Evolutionary conservation across 2,797 vertebrate species (phyloP), one percentile per base, ranked within the genome.

Genomic region (Artibeus jamaicensis): DNA sequence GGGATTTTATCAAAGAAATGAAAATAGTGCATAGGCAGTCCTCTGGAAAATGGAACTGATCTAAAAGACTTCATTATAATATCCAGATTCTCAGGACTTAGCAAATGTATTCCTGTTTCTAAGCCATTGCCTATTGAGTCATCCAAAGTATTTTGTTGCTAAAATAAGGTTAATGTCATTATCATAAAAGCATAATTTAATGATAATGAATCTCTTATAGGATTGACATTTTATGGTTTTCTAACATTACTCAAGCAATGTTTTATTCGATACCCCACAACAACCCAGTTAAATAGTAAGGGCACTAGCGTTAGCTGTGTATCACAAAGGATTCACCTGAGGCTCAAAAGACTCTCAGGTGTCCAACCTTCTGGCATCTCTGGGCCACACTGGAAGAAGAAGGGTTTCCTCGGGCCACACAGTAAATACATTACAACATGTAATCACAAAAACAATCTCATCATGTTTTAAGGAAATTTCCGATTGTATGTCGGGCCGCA

Each of bases 1-100:
- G 89, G 92, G 32, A 92, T 93, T 95, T 77, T 78, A 84, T 88
- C 48, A 82, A 79, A 93, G 73, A 32, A 94, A 94, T n/a, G 22
- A 92, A 94, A 91, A 67, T 5, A 86, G n/a, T 34, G 14, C 44
- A 59, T 32, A 65, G 29, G 10, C 91, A 88, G 16, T 82, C 9
- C 32, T 82, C 26, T 55, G 46, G 42, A 91, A 94, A 95, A 85
- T 62, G 50, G 59, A 86, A 76, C 19, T 48, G 21, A 67, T 77
- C 62, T 59, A 57, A 57, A 91, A 59, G 18, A 19, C 24, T 81
- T 90, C 55, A 87, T 74, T 57, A 29, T 37, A 65, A 86, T 26
- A 87, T 78, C 71, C 39, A 90, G 19, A 78, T 39, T 16, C 10
- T 90, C 26, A 8, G 9, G 53, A 44, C 53, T 92, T 81, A 85